Conservation (phyloP, 2,888 invertebrate genomes). For the Bombylius discolor region DNA sequence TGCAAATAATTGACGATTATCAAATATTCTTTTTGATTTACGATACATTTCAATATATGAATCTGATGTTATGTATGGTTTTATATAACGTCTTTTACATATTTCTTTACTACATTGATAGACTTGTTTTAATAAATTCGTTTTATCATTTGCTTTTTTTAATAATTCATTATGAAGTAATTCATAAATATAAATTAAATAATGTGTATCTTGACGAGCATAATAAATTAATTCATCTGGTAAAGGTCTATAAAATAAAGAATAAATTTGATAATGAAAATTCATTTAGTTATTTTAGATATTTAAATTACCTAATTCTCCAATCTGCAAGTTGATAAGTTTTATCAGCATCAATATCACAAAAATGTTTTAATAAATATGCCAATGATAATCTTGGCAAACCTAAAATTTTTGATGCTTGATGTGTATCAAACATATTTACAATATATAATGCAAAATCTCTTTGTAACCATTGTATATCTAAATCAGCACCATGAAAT, state of each 20-base stretch:
- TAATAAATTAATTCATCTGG: constrained; percentile 68
- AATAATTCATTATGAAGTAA: constrained; percentile 62
- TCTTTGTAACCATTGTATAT: constrained; percentile 87
- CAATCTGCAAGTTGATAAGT: constrained; percentile 90
- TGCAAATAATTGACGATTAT: constrained; percentile 72
- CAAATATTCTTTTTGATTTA: constrained; percentile 67
- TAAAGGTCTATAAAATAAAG: constrained; percentile 49
- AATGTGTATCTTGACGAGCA: constrained; percentile 91
- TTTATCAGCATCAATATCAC: constrained; percentile 70
- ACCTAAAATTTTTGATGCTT: constrained; percentile 65
- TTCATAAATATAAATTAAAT: constrained; percentile 79
- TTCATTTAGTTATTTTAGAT: too few species aligned
- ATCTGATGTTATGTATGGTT: constrained; percentile 54
- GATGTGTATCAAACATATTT: constrained; percentile 92
- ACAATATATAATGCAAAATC: constrained; percentile 92
- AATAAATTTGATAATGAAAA: neutral
- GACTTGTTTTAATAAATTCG: constrained; percentile 53
- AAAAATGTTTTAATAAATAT: constrained; percentile 64
- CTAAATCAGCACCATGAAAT: constrained; percentile 81
- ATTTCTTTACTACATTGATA: constrained; percentile 61
- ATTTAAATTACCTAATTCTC: constrained; percentile 54
- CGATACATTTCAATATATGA: constrained; percentile 64
- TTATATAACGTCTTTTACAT: constrained; percentile 70
- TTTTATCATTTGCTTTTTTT: constrained; percentile 46
- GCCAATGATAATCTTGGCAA: constrained; percentile 61